Base-by-base conservation (phyloP, 2,888 invertebrate species). In the Leucophenga montana region DNA sequence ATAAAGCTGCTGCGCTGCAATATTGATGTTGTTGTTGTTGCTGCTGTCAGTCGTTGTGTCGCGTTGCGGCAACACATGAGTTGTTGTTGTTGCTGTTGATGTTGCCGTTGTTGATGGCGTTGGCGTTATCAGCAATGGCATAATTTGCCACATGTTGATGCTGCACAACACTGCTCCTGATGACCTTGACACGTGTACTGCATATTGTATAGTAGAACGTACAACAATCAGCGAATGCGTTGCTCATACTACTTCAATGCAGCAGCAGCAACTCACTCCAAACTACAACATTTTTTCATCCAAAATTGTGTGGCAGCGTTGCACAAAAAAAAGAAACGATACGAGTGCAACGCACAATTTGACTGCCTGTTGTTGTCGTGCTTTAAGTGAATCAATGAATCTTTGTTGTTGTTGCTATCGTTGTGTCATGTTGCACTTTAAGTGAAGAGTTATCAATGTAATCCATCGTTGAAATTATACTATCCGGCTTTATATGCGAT, bases 111-210 rank as follows among this genome's bases (percentile, higher is more conserved):
- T 27, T 61, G 61, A 33, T 61, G 61, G 18, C 33, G 61, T 16
- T 20, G 44, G 13, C 33, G 48, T 13, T 18, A 39, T 22, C 27
- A 14, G 48, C 62, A 22, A 22, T 64, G 62, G 48, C 46, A 48
- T 64, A 64, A 64, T 64, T 64, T 64, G 48, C 62, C 22, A 44
- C 61, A 39, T 33, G 57, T 50, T 50, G 61, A n/a, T 61, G 61
- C 16, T 18, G 20, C 27, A 27, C 39, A 39, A 14, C 16, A 31
- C 8, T 44, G 61, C 16, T 61, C 44, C 16, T 20, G 61, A 57
- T 57, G 57, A 57, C 57, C 57, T 57, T 57, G 57, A 57, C 57
- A 31, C 57, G 31, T 27, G 57, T 57, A n/a, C 31, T 14, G 31
- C 31, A 57, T 57, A 11, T 14, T 27, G 57, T n/a, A 57, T 9